Evolutionary conservation across 2,888 invertebrate genomes (phyloP).

Genomic region (Lochmaea capreae): DNA sequence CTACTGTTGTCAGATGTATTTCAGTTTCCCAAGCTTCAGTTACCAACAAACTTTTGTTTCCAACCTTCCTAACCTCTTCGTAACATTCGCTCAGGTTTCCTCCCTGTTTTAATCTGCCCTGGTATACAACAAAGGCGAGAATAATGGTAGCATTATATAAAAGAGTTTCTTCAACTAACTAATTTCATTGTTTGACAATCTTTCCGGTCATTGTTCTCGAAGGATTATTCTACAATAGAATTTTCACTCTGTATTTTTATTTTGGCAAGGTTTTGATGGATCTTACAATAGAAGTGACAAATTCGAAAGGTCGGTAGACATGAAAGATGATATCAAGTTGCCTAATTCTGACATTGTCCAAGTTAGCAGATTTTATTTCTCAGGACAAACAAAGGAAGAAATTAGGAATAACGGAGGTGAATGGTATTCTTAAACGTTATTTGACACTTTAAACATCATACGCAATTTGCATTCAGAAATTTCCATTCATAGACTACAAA

Average conservation of each 20-base stretch:
- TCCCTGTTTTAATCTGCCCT: background rate
- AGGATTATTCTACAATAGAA: background rate
- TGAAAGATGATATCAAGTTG: background rate
- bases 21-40: no score
- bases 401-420: background rate
- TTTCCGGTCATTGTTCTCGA: background rate
- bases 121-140: background rate
- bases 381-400: background rate
- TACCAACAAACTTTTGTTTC: no score
- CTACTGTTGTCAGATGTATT: no score
- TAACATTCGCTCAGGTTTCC: no score
- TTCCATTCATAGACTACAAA: no score
- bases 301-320: background rate
- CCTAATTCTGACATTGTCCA: background rate
- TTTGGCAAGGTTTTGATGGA: background rate
- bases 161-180: background rate
- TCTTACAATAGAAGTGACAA: background rate
- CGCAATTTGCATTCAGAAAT: no score
- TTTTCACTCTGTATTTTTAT: background rate
- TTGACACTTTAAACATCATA: no score
- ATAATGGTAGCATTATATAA: background rate
- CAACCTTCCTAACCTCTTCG: no score
- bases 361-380: background rate
- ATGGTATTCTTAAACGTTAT: background rate
- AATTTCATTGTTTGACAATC: background rate